Percentiles rank a stretch among this genome's conserved stretches.
Conservation (phyloP, 1,140 invertebrate genomes). For the Euwallacea similis region DNA sequence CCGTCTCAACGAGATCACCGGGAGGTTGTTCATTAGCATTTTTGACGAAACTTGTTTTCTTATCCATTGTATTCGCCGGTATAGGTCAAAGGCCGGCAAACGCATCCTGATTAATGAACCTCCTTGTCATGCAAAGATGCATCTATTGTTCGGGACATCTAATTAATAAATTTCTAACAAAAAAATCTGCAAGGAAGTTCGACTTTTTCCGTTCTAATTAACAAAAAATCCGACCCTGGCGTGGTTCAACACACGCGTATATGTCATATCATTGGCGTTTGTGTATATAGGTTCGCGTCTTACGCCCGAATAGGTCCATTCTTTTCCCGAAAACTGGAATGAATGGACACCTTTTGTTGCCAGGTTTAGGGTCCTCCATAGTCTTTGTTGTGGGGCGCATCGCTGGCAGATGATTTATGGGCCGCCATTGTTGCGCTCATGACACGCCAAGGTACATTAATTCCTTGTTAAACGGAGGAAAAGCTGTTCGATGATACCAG, state of each 20-base stretch:
- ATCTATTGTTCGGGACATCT: slow-evolving; percentile 37
- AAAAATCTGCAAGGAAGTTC: background rate
- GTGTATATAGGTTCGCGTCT: slow-evolving; percentile 2
- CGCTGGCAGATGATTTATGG: slow-evolving; percentile 4
- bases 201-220: too few relatives aligned
- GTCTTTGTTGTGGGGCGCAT: slow-evolving; percentile 3
- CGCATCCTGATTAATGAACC: slow-evolving; percentile 37
- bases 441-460: background rate
- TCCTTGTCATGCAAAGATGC: slow-evolving; percentile 37
- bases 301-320: background rate
- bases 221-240: too few relatives aligned
- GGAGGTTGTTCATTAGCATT: slow-evolving; percentile 33
- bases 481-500: too few relatives aligned
- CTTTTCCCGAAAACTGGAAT: slow-evolving; percentile 3
- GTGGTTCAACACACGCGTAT: background rate
- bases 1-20: slow-evolving; percentile 17
- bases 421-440: background rate
- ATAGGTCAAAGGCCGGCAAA: slow-evolving; percentile 30
- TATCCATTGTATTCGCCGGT: slow-evolving; percentile 36
- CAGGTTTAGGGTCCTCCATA: background rate
- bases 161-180: slow-evolving; percentile 24
- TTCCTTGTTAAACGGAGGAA: background rate
- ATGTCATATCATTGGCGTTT: background rate
- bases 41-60: slow-evolving; percentile 31
- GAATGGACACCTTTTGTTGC: slow-evolving; percentile 6